A percentile compares a stretch with the other conserved stretches of the same genome.
Conservation (phyloP, 1,140 invertebrate genomes). For the Gryllus bimaculatus region DNA sequence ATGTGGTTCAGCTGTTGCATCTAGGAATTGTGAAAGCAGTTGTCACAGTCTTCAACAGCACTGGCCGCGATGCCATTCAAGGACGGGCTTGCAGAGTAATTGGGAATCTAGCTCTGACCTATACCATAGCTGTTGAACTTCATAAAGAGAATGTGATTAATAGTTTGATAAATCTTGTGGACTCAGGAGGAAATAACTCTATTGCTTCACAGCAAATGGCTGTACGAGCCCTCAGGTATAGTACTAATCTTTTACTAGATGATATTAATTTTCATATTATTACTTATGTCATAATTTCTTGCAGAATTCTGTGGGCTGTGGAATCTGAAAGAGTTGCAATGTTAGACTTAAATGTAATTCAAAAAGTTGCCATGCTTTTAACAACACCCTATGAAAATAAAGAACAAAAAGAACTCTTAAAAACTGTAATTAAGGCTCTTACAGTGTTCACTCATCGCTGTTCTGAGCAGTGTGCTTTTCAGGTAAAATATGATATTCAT, state of each 20-base stretch:
- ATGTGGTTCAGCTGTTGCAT: conserved; percentile 34
- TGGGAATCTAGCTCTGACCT: conserved; percentile 37
- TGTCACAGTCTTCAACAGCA: conserved; percentile 36
- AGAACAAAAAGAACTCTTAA: background rate
- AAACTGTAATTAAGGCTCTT: conserved; percentile 1
- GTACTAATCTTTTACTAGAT: background rate
- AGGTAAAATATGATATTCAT: background rate
- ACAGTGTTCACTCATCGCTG: background rate
- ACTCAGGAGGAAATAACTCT: conserved; percentile 30
- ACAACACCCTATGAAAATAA: background rate
- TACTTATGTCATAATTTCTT: background rate
- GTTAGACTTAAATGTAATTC: background rate
- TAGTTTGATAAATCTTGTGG: conserved; percentile 34
- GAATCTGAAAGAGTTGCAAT: background rate
- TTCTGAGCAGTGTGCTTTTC: conserved; percentile 9
- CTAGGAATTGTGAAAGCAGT: conserved; percentile 34
- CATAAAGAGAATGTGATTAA: conserved; percentile 36
- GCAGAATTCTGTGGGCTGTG: conserved; percentile 7
- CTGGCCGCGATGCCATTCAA: conserved; percentile 37
- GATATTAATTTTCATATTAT: background rate
- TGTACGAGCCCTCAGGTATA: conserved; percentile 39
- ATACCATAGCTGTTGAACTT: conserved; percentile 34
- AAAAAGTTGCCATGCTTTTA: conserved; percentile 4
- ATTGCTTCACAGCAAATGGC: conserved; percentile 36
- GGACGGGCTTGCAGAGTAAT: conserved; percentile 38